Evolutionary conservation across 2,797 vertebrate species (phyloP), one percentile per base, ranked within the genome.

Genomic region (Phyllotis vaccarum): DNA sequence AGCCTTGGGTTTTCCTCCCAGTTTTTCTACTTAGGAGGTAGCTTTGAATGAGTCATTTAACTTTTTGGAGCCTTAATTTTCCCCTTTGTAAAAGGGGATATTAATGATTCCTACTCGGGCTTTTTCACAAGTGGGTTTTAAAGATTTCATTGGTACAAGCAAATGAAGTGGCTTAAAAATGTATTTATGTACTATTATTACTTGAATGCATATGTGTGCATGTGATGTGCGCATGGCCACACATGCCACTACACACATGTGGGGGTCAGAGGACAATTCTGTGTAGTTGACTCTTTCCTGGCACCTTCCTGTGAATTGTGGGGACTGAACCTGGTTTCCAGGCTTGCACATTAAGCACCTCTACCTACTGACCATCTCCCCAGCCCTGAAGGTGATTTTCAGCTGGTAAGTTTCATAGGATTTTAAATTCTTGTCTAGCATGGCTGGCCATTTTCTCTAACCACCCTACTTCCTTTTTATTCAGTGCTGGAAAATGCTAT

Each of bases 1-100:
- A 91, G 96, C 66, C 82, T 92, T 91, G 96, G 70, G 89, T 95
- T 94, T 95, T 74, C 93, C 95, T 97, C 96, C 94, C 86, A 87
- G 72, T 60, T 95, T 93, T 97, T 89, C 64, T 79, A 93, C 96
- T 95, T 97, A 89, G 86, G 66, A 74, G 43, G 82, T 86, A 86
- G 90, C 79, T 82, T 96, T 94, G 87, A 95, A 56, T 1, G n/a
- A 75, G 34, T 89, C 94, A 78, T 90, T 95, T 88, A 96, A 86
- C 64, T 79, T 89, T 49, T 78, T 40, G 49, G 34, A 88, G 79
- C 82, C 86, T 96, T 96, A 19, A 86, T 94, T 89, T 96, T 75
- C 64, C 86, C 68, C 22, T n/a, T 85, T 96, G 34, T 81, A 68
- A 95, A 75, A 92, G 70, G 58, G 27, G n/a, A 9, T 89, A 95